phyloP scores from a whole-genome alignment of 2,797 vertebrate genomes.

The Tympanoctomys barrerae region DNA sequence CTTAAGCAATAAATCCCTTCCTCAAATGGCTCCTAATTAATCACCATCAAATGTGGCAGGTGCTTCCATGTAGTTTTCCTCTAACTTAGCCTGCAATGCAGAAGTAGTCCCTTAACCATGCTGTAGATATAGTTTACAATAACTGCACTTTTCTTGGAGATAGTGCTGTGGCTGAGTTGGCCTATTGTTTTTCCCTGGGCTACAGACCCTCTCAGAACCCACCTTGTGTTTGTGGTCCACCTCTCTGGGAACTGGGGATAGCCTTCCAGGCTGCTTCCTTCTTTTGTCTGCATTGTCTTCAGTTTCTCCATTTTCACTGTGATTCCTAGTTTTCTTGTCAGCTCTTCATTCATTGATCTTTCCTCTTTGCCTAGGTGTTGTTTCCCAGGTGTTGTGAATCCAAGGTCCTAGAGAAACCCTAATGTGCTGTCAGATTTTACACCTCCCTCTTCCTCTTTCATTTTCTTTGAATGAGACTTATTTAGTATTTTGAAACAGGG shows the following conservation, averaged over 20 bases:
- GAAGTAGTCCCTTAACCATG: neutral
- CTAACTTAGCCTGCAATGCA: neutral
- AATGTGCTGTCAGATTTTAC: neutral
- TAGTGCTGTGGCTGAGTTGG: no score
- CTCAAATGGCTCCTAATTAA: neutral
- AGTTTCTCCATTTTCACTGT: neutral
- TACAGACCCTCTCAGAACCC: neutral
- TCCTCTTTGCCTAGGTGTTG: neutral
- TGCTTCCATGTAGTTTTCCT: neutral
- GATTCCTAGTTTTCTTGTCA: no score
- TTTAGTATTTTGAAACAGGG: neutral
- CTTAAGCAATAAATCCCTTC: no score
- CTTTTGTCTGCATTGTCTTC: neutral
- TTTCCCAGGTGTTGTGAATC: no score
- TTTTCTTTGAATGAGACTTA: neutral
- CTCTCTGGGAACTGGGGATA: neutral
- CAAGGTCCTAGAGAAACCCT: neutral
- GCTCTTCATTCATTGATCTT: neutral
- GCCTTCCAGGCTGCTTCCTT: neutral
- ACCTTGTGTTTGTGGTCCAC: neutral
- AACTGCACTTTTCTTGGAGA: neutral
- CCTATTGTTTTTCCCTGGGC: neutral
- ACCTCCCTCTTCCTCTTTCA: neutral
- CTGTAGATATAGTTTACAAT: neutral
- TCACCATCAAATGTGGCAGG: neutral